Base-by-base conservation (phyloP, 2,888 invertebrate species). In the Rotaria sp. region DNA sequence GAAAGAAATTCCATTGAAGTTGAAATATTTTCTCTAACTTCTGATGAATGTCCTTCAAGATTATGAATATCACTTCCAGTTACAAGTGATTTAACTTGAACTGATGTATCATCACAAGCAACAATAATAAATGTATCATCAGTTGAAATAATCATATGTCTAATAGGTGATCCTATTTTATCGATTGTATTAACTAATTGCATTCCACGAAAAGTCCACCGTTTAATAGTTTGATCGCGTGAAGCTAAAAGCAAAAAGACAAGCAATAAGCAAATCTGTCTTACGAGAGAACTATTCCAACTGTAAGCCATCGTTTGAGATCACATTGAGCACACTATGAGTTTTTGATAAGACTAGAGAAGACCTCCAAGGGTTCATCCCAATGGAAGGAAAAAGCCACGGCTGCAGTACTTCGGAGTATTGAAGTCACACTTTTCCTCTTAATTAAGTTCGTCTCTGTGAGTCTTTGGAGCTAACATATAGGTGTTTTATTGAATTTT, bases 81-180 rank as follows among this genome's bases (percentile, higher is more conserved):
- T 67, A 96, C 95, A 88, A 96, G 93, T 0, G 96, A 95, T 88
- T 95, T 93, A 87, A 96, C 93, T 89, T 95, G 95, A 48, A 96
- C 92, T 88, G 95, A 94, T 90, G 95, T 94, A 90, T 96, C 96
- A 88, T 95, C 95, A 91, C 96, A 96, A 50, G 94, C 90, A 7
- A 95, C 94, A 87, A 96, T 92, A 45, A 96, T 93, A 91, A 96
- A 96, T 38, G 96, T 95, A 88, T 95, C 95, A 91, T 96, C 96
- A 87, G 94, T 93, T 0, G 96, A 95, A 84, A 96, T 93, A 88
- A 94, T 94, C 91, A 96, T 94, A 89, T 94, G 94, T 84, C 94
- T 93, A n/a, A 96, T 94, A 0, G 96, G 94, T 0, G 94, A 92
- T n/a, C 93, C 92, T 88, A 94, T 93, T 41, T 87, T 88, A 26